Evolutionary conservation across 2,113 vertebrate species (phyloP).

Genomic region (Crypturellus undulatus): DNA sequence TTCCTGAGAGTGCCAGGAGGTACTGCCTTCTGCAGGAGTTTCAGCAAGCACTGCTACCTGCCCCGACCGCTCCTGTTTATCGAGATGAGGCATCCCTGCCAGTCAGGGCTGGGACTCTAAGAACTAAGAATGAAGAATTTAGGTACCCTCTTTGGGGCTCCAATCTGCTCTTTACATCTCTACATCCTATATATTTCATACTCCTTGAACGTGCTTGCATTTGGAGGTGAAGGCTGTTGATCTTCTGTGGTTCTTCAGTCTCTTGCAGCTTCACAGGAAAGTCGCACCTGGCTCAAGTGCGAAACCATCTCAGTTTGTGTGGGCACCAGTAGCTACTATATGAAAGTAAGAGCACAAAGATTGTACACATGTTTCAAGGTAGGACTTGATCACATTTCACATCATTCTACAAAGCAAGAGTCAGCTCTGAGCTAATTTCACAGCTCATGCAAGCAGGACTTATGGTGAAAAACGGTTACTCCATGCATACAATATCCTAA

Average conservation of each 20-base stretch:
- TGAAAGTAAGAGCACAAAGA: constrained; percentile 37
- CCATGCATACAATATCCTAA: background rate
- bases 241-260: background rate
- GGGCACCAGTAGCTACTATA: background rate
- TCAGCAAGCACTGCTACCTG: background rate
- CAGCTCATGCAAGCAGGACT: background rate
- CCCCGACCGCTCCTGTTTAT: background rate
- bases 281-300: background rate
- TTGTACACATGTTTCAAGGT: background rate
- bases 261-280: background rate
- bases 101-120: background rate
- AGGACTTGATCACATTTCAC: background rate
- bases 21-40: background rate
- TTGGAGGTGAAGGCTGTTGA: background rate
- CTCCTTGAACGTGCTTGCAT: background rate
- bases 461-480: constrained; percentile 3
- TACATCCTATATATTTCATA: background rate
- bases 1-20: background rate
- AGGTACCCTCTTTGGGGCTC: background rate
- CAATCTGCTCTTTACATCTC: background rate
- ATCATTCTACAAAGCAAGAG: background rate
- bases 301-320: background rate
- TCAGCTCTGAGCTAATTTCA: background rate
- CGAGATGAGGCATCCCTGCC: background rate
- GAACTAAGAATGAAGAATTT: background rate